Evolutionary conservation across 2,797 vertebrate genomes (phyloP), one percentile per base, ranked within the genome.

Genomic region (Bradypus variegatus): DNA sequence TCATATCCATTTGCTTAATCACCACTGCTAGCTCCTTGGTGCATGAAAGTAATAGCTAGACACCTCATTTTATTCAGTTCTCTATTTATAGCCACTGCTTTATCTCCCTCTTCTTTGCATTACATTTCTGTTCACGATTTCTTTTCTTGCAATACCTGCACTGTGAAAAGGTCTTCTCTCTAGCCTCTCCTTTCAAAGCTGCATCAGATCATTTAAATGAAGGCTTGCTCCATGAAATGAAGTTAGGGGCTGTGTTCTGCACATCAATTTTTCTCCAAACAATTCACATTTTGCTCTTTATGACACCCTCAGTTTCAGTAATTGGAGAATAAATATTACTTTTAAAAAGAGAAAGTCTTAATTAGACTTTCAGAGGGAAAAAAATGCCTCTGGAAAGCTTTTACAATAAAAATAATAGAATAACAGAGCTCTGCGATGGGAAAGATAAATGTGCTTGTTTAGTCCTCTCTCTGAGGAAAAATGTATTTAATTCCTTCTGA

Each of bases 371-470:
- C 29, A 69, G 72, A 77, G 29, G 86, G 14, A 9, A 81, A 87
- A 64, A 69, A 31, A 9, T 93, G 76, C 84, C 80, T 82, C 80
- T 90, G 76, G 87, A 41, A 93, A 86, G 23, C 27, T 87, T 95
- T 89, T 60, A 93, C 2, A 45, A 89, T 87, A 94, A 91, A 90
- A 90, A 60, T 82, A 93, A 89, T 45, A 92, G 45, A 89, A 93
- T 83, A 90, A 91, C 69, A 50, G 88, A 83, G 65, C 55, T 88
- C 50, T 77, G 70, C 58, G 88, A 60, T 25, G 78, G 36, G 67
- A 73, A 90, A 89, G 73, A 92, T 64, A 65, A 91, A 70, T 89
- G 90, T 86, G 60, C 8, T 36, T 69, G 55, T 89, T 62, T 76
- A 58, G 62, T n/a, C 33, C 16, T 60, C 79, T 64, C 14, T 79